phyloP scores from a whole-genome alignment of 1,140 invertebrate genomes.

The Eriosoma lanigerum region DNA sequence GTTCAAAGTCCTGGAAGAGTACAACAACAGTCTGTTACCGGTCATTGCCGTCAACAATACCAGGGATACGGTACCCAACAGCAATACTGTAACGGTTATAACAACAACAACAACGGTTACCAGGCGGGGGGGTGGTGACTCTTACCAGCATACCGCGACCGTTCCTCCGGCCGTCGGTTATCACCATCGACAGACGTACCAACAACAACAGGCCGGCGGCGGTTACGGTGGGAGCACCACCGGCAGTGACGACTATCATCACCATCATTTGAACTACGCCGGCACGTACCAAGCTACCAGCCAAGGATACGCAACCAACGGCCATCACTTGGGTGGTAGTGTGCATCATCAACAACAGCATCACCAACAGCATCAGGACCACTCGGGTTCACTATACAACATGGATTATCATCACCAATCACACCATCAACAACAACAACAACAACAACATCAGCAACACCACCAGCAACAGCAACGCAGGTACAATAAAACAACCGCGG shows the following conservation, averaged over 20 bases:
- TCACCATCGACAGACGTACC: slow-evolving; percentile 55
- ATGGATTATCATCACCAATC: slow-evolving; percentile 53
- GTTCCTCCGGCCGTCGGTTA: slow-evolving; percentile 55
- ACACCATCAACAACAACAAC: slow-evolving; percentile 55
- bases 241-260: slow-evolving; percentile 55
- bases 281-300: slow-evolving; percentile 52
- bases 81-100: slow-evolving; percentile 50
- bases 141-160: slow-evolving; percentile 20
- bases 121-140: background rate
- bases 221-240: slow-evolving; percentile 33
- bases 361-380: slow-evolving; percentile 57
- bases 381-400: slow-evolving; percentile 56
- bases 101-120: slow-evolving; percentile 20
- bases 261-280: slow-evolving; percentile 54
- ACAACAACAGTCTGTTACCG: slow-evolving; percentile 54
- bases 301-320: slow-evolving; percentile 58
- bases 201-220: slow-evolving; percentile 54
- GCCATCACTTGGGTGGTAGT: slow-evolving; percentile 11
- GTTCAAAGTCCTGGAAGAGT: slow-evolving; percentile 55
- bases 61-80: slow-evolving; percentile 41
- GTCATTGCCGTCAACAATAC: slow-evolving; percentile 54
- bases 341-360: slow-evolving; percentile 55
- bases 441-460: slow-evolving; percentile 55
- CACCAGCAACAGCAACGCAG: slow-evolving; percentile 49
- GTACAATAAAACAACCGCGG: slow-evolving; percentile 48